phyloP scores from a whole-genome alignment of 1,140 invertebrate species.

The Pectinophora gossypiella region DNA sequence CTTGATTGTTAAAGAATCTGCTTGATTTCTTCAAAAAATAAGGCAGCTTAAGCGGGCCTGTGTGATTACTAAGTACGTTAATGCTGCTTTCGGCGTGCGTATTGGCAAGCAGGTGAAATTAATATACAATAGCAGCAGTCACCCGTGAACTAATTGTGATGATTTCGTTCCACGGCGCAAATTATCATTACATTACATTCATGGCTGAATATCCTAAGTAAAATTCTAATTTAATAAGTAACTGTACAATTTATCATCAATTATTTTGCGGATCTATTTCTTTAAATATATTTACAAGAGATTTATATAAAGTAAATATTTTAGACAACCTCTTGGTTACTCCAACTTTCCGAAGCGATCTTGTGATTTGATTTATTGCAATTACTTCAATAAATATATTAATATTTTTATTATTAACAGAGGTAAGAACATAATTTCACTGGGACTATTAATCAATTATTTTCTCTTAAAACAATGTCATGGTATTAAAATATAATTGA shows the following conservation, averaged over 20 bases:
- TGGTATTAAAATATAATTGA: conserved; percentile 5
- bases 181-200: conserved; percentile 44
- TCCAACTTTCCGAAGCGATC: no score
- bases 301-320: neutral
- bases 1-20: no score
- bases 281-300: conserved; percentile 59
- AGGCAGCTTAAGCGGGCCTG: no score
- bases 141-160: conserved; percentile 59
- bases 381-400: neutral
- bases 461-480: conserved; percentile 4
- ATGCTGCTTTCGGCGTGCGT: neutral
- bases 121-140: conserved; percentile 44
- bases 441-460: neutral
- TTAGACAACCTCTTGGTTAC: neutral
- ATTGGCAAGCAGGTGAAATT: conserved; percentile 24
- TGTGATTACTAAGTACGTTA: neutral
- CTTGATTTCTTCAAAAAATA: no score
- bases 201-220: conserved; percentile 56
- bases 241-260: conserved; percentile 55
- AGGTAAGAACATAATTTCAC: neutral
- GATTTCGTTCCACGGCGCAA: conserved; percentile 35
- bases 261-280: conserved; percentile 42
- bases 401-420: neutral
- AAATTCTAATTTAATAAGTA: conserved; percentile 48
- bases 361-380: no score